Evolutionary conservation across 1,140 invertebrate species (phyloP).

Genomic region (Stegodyphus dumicola): DNA sequence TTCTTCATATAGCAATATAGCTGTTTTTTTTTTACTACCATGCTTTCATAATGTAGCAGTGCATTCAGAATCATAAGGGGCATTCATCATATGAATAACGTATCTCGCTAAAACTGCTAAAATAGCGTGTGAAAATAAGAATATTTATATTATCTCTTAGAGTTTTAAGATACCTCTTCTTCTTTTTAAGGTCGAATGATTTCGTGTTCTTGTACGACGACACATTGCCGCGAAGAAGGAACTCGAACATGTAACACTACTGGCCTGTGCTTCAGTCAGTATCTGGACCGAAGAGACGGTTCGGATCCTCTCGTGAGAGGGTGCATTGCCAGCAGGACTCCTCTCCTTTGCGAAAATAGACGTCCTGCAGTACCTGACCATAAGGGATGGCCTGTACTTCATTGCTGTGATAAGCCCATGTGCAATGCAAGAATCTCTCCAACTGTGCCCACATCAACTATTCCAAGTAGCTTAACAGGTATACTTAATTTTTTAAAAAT

Average conservation of each 20-base stretch:
- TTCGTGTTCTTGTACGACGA: conserved; percentile 64
- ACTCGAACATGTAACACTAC: conserved; percentile 63
- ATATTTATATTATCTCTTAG: background rate
- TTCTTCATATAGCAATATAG: no score
- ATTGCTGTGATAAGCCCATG: conserved; percentile 67
- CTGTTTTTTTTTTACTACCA: background rate
- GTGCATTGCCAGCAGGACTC: conserved; percentile 62
- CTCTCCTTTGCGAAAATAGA: conserved; percentile 62
- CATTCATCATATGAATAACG: no score
- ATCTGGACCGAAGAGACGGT: conserved; percentile 64
- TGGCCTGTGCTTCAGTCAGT: conserved; percentile 65
- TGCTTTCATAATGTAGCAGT: background rate
- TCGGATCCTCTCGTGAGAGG: conserved; percentile 64
- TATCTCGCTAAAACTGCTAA: background rate
- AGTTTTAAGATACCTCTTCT: background rate
- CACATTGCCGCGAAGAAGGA: conserved; percentile 58
- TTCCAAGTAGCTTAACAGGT: background rate
- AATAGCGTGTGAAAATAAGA: background rate
- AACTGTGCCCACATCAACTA: conserved; percentile 9
- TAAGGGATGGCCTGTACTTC: conserved; percentile 64
- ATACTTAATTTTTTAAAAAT: background rate
- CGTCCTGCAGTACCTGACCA: conserved; percentile 49
- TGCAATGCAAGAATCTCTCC: conserved; percentile 64
- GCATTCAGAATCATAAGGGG: background rate
- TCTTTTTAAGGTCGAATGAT: conserved; percentile 64